Percentiles rank a stretch among this genome's conserved stretches.
Conservation (phyloP, 1,140 invertebrate species). For the Pinna nobilis region DNA sequence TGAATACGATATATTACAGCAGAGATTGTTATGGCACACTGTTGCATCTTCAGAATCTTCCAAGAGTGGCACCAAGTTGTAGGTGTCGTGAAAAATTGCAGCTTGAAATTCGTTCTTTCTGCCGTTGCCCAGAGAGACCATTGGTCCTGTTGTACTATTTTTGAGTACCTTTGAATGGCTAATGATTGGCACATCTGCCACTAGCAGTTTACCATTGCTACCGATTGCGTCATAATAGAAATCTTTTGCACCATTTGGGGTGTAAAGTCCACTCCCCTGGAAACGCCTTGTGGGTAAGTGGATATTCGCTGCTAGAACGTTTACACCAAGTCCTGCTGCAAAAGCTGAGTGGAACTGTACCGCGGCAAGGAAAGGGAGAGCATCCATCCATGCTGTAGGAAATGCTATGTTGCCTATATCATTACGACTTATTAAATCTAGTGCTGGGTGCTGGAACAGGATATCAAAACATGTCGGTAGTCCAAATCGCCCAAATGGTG, state of each 20-base stretch:
- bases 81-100: slow-evolving; percentile 48
- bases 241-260: slow-evolving; percentile 40
- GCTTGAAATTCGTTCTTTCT: slow-evolving; percentile 26
- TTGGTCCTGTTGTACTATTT: background rate
- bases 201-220: slow-evolving; percentile 44
- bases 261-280: slow-evolving; percentile 78
- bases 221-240: slow-evolving; percentile 40
- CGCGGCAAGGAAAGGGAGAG: slow-evolving; percentile 81
- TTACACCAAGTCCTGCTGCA: slow-evolving; percentile 77
- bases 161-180: background rate
- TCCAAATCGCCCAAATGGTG: slow-evolving; percentile 89
- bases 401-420: slow-evolving; percentile 83
- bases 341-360: slow-evolving; percentile 77
- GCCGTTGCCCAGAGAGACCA: background rate
- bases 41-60: slow-evolving; percentile 17
- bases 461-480: slow-evolving; percentile 87
- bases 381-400: slow-evolving; percentile 84
- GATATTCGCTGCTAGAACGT: slow-evolving; percentile 78
- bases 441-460: slow-evolving; percentile 80
- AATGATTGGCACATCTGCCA: slow-evolving; percentile 47
- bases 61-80: slow-evolving; percentile 51
- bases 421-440: slow-evolving; percentile 75
- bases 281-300: slow-evolving; percentile 75
- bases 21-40: slow-evolving; percentile 50
- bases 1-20: slow-evolving; percentile 60